Conservation (phyloP, 2,888 invertebrate genomes). For the Philopedon plagiatum region DNA sequence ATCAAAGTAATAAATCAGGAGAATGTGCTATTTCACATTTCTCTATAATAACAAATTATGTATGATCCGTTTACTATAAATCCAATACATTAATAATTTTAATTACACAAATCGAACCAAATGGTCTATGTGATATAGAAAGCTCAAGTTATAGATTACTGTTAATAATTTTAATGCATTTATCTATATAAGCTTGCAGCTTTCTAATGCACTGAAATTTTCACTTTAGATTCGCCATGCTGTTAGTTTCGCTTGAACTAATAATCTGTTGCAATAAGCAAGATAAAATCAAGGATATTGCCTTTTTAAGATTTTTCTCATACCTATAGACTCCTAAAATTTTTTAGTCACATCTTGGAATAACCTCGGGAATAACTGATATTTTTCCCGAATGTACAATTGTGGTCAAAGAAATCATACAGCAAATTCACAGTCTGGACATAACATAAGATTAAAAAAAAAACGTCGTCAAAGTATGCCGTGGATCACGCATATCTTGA, state of each 20-base stretch:
- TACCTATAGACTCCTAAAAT: neutral
- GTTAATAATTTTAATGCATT: conserved; percentile 15
- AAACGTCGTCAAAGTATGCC: no score
- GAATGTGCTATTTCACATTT: neutral
- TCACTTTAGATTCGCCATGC: conserved; percentile 23
- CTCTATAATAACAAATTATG: neutral
- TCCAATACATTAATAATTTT: conserved; percentile 18
- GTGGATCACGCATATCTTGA: no score
- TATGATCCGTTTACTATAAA: conserved; percentile 15
- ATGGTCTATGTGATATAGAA: conserved; percentile 24
- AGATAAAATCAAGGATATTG: conserved; percentile 15
- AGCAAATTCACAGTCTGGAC: no score
- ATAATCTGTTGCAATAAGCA: conserved; percentile 15
- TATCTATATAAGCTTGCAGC: conserved; percentile 20
- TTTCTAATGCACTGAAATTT: conserved; percentile 29
- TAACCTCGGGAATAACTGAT: neutral
- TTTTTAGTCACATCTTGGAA: neutral
- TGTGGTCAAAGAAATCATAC: no score
- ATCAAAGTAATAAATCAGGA: neutral
- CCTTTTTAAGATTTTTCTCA: neutral
- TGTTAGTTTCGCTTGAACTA: conserved; percentile 13
- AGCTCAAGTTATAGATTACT: conserved; percentile 32
- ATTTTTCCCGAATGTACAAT: no score
- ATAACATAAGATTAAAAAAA: no score
- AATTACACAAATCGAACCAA: conserved; percentile 28